These are phyloP conservation scores for Pachycephala philippinensis DNA, from an alignment of 2,113 vertebrate species.

Conservation along the genomic window DNA sequence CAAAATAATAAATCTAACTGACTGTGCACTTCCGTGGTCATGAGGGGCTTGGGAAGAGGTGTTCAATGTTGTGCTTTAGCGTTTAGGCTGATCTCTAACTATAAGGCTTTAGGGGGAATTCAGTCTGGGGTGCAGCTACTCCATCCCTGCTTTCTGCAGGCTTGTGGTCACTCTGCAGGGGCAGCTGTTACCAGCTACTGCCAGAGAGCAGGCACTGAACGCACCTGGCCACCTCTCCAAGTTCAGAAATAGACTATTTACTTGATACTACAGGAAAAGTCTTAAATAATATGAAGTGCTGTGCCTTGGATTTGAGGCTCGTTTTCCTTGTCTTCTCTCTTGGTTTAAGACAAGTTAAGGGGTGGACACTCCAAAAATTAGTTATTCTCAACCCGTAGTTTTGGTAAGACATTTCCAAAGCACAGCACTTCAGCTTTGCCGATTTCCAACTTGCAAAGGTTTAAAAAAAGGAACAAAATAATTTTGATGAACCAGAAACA, in stretches of 20 bases:
- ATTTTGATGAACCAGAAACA: background rate
- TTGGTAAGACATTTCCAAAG: background rate
- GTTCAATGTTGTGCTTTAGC: background rate
- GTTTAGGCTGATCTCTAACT: background rate
- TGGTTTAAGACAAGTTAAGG: background rate
- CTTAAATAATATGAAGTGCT: background rate
- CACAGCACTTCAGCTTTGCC: background rate
- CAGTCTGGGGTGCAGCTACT: background rate
- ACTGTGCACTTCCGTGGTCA: background rate
- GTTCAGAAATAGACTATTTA: background rate
- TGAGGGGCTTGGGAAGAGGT: background rate
- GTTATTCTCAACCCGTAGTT: background rate
- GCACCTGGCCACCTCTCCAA: rapidly evolving
- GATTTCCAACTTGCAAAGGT: background rate
- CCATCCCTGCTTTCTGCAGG: background rate
- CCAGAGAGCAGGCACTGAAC: background rate
- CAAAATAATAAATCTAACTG: background rate
- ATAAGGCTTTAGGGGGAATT: background rate
- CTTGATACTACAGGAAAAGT: background rate
- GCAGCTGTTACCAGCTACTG: background rate
- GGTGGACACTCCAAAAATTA: background rate
- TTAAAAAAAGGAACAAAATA: background rate
- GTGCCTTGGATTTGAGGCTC: background rate
- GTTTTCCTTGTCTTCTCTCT: background rate
- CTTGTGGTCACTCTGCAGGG: background rate